Evolutionary conservation across 2,888 invertebrate genomes (phyloP), one percentile per base, ranked within the genome.

Genomic region (Xylota sylvarum): DNA sequence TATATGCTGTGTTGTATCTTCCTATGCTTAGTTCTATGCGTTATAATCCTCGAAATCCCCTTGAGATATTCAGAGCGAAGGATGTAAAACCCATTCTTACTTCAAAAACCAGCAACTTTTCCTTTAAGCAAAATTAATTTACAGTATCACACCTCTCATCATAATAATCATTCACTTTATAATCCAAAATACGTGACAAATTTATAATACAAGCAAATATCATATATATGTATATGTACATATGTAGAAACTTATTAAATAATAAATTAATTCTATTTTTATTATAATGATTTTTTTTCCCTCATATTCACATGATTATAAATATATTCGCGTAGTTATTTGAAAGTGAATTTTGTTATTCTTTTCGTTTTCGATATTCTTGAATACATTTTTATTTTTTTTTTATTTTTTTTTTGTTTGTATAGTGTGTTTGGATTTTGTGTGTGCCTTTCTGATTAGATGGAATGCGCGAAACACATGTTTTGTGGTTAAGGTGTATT

Each of bases 371-470:
- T 74, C 73, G 19, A 30, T 50, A 5, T 19, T 14, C 46, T 17
- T 48, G 46, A 17, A 6, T 5, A 7, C 30, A n/a, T 60, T 74
- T 7, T 62, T 17, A 27, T 30, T 35, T n/a, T 65, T 52, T 10
- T 32, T n/a, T 23, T 23, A 23, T 4, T 2, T 35, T 14, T 52
- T 46, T 17, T 17, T 19, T 37, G 19, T 9, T 35, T 19, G 43
- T 37, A 14, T 37, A 5, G 72, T 60, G 58, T 60, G 60, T 43
- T 70, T 65, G 40, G 52, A 73, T 69, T 69, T 65, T 32, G 62
- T 69, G 65, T 77, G 40, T 82, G 70, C 43, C 35, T 77, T 72
- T 48, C 56, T 82, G 82, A 82, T 82, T 77, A 82, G 82, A 77
- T 43, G 58, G 70, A 72, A 77, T 72, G 35, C 50, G 77, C 50